Evolutionary conservation across 2,797 vertebrate species (phyloP), one percentile per base, ranked within the genome.

Genomic region (Pelochelys cantorii): DNA sequence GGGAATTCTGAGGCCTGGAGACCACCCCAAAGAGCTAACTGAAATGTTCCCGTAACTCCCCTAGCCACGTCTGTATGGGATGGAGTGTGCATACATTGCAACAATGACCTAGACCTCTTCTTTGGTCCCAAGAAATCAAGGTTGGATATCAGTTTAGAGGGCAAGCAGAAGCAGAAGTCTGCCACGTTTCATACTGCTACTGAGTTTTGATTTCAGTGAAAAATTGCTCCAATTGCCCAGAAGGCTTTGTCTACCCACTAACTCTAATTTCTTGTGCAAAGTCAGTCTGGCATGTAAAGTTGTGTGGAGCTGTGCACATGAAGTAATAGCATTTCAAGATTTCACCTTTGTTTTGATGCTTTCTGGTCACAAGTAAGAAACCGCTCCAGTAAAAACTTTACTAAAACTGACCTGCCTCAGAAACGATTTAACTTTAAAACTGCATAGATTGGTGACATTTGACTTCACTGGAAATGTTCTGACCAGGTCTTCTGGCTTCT

Each of bases 251-350:
- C 29, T 0, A 1, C 31, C 48, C 89, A 81, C n/a, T 48, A 77
- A 9, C 93, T 87, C 11, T 82, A 92, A 91, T 82, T 8, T 88
- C 74, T 20, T 31, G 20, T 31, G 92, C 79, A 81, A 77, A 77
- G 42, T 5, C 57, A 94, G 94, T 89, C n/a, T 71, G 87, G 20
- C 31, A 80, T 37, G 53, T 86, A 75, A 94, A 95, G 11, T n/a
- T 29, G 42, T 84, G 90, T 94, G 65, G 74, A 93, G 13, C 23
- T 56, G 18, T 14, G 15, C 65, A 90, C 23, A 48, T 48, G 42
- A 48, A 48, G 42, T 48, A 48, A 48, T 48, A 68, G n/a, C 4
- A 15, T 68, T 68, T 68, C 17, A 68, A 68, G 65, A 11, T 34
- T 68, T 68, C 18, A 37, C 9, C n/a, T 68, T 34, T 34, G 65